These are phyloP conservation scores for Seladonia tumulorum DNA, from an alignment of 2,888 invertebrate genomes.

Conservation along the genomic window DNA sequence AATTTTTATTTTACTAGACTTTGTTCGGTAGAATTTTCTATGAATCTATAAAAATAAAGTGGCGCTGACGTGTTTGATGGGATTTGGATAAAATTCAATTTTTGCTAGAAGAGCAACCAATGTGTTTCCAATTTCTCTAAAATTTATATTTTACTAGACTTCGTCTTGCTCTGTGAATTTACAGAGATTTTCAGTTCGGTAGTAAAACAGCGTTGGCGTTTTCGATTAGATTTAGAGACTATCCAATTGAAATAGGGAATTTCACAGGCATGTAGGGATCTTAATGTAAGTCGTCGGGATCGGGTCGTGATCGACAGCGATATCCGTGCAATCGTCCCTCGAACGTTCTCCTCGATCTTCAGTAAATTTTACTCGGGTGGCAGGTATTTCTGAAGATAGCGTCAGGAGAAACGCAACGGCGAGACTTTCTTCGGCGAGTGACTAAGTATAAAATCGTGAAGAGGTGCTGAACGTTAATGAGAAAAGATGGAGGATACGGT, in stretches of 20 bases:
- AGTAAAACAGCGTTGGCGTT: background rate
- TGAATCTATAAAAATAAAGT: too few species aligned
- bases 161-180: background rate
- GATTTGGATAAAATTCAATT: background rate
- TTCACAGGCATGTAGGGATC: background rate
- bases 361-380: background rate
- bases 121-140: background rate
- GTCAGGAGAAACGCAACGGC: background rate
- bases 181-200: background rate
- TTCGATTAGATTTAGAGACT: background rate
- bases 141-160: background rate
- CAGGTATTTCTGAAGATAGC: background rate
- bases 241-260: background rate
- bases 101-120: too few species aligned
- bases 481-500: background rate
- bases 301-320: background rate
- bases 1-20: too few species aligned
- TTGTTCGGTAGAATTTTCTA: too few species aligned
- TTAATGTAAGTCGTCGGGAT: background rate
- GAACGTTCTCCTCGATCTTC: background rate
- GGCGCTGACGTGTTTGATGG: too few species aligned
- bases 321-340: background rate
- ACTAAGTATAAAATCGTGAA: background rate
- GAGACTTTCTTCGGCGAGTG: background rate
- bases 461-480: background rate